Evolutionary conservation across 1,140 invertebrate species (phyloP).

Genomic region (Orussus abietinus): DNA sequence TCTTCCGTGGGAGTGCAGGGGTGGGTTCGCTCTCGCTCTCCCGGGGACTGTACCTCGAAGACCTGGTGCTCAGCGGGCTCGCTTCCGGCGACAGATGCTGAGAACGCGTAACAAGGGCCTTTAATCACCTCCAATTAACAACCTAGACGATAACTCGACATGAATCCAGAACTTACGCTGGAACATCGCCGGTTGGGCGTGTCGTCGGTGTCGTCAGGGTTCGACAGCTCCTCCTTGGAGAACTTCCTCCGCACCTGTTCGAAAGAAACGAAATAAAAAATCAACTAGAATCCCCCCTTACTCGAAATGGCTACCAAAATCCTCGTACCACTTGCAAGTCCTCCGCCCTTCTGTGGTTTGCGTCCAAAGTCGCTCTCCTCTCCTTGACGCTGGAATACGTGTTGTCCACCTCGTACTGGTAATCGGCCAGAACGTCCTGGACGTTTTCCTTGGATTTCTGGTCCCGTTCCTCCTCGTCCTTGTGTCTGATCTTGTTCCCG

Average conservation of each 20-base stretch:
- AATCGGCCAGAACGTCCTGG: too few species aligned
- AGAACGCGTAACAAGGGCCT: conserved; percentile 8
- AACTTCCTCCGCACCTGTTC: conserved; percentile 27
- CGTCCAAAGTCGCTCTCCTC: too few species aligned
- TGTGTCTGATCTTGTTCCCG: too few species aligned
- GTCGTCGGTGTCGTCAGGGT: conserved; percentile 46
- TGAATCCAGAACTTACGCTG: conserved; percentile 33
- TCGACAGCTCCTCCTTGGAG: conserved; percentile 44
- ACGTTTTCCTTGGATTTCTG: too few species aligned
- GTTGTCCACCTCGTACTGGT: too few species aligned
- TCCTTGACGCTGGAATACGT: too few species aligned
- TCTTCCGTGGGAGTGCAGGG: conserved; percentile 45
- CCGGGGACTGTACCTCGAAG: conserved; percentile 49
- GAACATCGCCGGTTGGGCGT: conserved; percentile 43
- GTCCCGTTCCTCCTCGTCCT: too few species aligned
- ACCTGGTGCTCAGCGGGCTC: conserved; percentile 49
- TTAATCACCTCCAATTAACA: conserved; percentile 1
- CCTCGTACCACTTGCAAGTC: too few species aligned
- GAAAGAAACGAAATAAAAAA: neutral
- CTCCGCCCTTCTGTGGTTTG: too few species aligned
- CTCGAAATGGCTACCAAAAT: too few species aligned
- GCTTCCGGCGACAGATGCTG: conserved; percentile 50
- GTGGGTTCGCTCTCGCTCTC: conserved; percentile 53
- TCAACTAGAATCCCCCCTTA: too few species aligned
- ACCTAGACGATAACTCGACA: neutral